These are phyloP conservation scores for Paramisgurnus dabryanus DNA, from an alignment of 2,113 vertebrate genomes.

Conservation along the genomic window DNA sequence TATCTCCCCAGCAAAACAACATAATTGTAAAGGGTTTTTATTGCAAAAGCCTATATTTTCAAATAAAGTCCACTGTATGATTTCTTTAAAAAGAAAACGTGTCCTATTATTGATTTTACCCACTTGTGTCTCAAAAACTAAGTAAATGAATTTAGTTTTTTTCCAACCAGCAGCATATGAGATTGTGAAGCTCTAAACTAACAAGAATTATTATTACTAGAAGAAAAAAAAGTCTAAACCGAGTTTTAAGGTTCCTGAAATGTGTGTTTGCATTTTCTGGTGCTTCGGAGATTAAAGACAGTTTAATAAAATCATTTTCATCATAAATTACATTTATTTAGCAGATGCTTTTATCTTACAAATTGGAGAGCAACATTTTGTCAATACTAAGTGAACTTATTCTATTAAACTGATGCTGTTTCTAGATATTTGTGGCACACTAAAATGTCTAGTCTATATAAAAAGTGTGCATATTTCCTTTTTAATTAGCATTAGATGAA, in stretches of 20 bases:
- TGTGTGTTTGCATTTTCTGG: too few relatives aligned
- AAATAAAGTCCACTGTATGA: neutral
- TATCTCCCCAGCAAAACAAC: constrained; percentile 17
- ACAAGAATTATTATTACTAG: neutral
- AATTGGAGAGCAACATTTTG: too few relatives aligned
- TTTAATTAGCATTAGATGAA: too few relatives aligned
- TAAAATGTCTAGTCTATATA: too few relatives aligned
- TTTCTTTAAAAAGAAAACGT: neutral
- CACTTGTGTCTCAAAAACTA: constrained; percentile 8
- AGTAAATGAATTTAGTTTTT: constrained; percentile 1
- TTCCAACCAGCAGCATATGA: neutral
- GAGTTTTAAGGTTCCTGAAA: neutral
- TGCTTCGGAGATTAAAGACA: too few relatives aligned
- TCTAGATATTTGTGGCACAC: too few relatives aligned
- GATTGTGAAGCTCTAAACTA: neutral
- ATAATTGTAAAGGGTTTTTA: neutral
- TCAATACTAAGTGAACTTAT: too few relatives aligned
- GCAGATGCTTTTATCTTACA: too few relatives aligned
- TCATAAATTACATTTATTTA: too few relatives aligned
- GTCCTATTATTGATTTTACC: constrained; percentile 25
- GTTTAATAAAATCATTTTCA: neutral
- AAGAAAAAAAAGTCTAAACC: neutral
- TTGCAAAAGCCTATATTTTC: neutral
- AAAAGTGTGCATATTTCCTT: too few relatives aligned
- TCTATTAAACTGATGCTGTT: neutral